These are phyloP conservation scores for Crioceris asparagi DNA, from an alignment of 2,888 invertebrate species.

Conservation along the genomic window DNA sequence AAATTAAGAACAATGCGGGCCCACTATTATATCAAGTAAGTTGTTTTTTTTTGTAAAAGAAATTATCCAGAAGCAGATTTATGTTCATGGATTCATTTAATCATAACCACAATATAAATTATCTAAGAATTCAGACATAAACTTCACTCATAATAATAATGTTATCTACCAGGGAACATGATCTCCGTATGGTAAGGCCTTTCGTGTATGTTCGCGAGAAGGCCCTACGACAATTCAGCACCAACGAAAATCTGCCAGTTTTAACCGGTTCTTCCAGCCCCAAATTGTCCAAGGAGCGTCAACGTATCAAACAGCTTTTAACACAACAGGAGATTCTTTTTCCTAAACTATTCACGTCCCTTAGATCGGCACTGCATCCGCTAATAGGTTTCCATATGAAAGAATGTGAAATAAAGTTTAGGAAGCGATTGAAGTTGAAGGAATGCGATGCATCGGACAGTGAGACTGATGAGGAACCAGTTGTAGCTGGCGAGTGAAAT, in stretches of 20 bases:
- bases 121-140: no score
- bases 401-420: conserved; percentile 44
- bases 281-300: conserved; percentile 36
- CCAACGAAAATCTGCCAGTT: conserved; percentile 61
- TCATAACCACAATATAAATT: no score
- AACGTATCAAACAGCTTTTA: conserved; percentile 55
- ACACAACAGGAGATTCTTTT: conserved; percentile 65
- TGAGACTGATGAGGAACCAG: conserved; percentile 57
- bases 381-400: conserved; percentile 39
- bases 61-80: no score
- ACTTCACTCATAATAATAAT: no score
- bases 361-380: conserved; percentile 67
- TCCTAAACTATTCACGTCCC: conserved; percentile 62
- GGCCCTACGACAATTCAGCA: conserved; percentile 61
- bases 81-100: no score
- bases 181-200: conserved; percentile 74
- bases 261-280: conserved; percentile 25
- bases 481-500: conserved; percentile 30
- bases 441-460: conserved; percentile 44
- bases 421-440: conserved; percentile 49
- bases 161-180: conserved; percentile 53
- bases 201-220: conserved; percentile 78
- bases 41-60: no score
- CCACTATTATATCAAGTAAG: conserved; percentile 63
- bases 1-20: conserved; percentile 67